Conservation (phyloP, 2,113 vertebrate genomes). For the Hymenochirus boettgeri region DNA sequence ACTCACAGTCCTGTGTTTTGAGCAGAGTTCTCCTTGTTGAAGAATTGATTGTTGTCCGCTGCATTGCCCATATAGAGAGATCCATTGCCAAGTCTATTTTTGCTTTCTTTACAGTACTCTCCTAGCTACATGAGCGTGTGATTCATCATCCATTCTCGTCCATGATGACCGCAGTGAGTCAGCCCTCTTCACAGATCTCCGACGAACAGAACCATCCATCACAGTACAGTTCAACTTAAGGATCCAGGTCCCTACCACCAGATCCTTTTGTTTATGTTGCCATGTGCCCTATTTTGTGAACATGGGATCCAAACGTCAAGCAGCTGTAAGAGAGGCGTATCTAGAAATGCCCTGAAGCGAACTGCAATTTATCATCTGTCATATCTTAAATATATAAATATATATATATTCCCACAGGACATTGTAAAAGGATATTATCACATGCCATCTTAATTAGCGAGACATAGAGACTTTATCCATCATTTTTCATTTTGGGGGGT, state of each 20-base stretch:
- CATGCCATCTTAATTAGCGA: constrained; percentile 67
- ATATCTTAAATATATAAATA: constrained; percentile 57
- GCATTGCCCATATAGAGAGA: too few relatives aligned
- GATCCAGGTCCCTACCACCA: constrained; percentile 64
- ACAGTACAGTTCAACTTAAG: constrained; percentile 72
- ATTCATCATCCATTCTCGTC: constrained; percentile 61
- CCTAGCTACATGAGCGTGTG: constrained; percentile 98
- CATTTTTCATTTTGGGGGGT: constrained; percentile 16
- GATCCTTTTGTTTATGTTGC: constrained; percentile 63
- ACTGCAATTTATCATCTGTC: constrained; percentile 67
- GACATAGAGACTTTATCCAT: constrained; percentile 70
- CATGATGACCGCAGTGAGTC: constrained; percentile 68
- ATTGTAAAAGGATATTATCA: constrained; percentile 64
- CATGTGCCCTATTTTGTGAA: constrained; percentile 64
- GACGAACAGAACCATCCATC: constrained; percentile 66
- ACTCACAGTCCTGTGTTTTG: too few relatives aligned
- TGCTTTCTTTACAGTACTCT: constrained; percentile 78
- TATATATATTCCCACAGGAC: constrained; percentile 62
- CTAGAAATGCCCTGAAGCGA: constrained; percentile 58
- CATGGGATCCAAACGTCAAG: constrained; percentile 62
- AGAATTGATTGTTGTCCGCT: too few relatives aligned
- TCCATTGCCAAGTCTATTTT: constrained; percentile 32
- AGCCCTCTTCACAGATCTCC: constrained; percentile 67
- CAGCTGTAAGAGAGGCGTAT: constrained; percentile 60
- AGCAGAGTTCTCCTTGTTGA: too few relatives aligned